Base-by-base conservation (phyloP, 53 echinoderm and acorn worm species). In the Pentamera pediparva region DNA sequence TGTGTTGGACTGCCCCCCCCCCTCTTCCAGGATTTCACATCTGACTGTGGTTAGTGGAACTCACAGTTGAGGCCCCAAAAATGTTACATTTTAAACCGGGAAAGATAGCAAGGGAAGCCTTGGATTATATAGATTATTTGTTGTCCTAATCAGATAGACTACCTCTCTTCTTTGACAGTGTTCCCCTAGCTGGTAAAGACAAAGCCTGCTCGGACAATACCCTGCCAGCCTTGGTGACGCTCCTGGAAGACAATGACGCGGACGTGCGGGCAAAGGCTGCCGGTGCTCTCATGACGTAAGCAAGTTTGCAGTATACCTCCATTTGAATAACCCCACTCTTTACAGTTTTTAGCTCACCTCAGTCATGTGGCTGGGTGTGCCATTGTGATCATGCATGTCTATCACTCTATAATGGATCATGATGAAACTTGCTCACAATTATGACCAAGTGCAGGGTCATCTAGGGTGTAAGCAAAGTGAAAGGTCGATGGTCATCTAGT, bases 251-350 rank as follows among this genome's bases (percentile, higher is more conserved):
- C 34, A 55, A 69, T 4, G 78, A 88, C 32, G 61, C 95, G 2
- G 95, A 95, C 63, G 95, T 95, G 45, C 78, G 91, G 35, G 38
- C 87, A 6, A 95, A 95, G 41, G 82, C 90, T 24, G 87, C 95
- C 32, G 95, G 95, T 35, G 95, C 95, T n/a, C 90, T 95, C 70
- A 88, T 88, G 87, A 85, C 95, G 95, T 95, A 88, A 95, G 95
- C 82, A 24, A 33, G 26, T 15, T 15, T 41, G 43, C 43, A 41
- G 43, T 41, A 10, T 8, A 41, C 15, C 43, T 15, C 15, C 9
- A 41, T 41, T 15, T 41, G 43, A 41, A 15, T 41, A 10, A 41
- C 43, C 43, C 43, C 43, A 41, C 15, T 41, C 9, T 10, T 10
- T 10, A 41, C 43, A 41, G 15, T 41, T 41, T 41, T 15, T 10